Base-by-base conservation (phyloP, 2,113 vertebrate genomes). In the Lepus timidus region DNA sequence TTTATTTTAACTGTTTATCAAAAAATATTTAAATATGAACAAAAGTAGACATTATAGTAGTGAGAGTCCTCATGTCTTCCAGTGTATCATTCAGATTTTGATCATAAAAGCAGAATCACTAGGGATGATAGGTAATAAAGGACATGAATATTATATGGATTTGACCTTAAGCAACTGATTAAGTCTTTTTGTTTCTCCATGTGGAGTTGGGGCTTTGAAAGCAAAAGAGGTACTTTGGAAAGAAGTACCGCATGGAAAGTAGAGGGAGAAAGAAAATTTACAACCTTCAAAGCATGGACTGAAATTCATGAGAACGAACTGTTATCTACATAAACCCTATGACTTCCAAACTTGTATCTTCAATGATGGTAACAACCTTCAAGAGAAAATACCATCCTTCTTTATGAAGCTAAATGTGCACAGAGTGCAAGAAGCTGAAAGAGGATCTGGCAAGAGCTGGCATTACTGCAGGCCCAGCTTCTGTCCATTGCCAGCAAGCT, bases 281-380 rank as follows among this genome's bases (percentile, higher is more conserved):
- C 29, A 29, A 22, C 20, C 31, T 14, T 4, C 6, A 9, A 93
- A 6, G n/a, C 25, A 44, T 39, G 4, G 9, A 13, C 49, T 80
- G 16, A 39, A 61, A 52, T 68, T 44, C 14, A 51, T 19, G 16
- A 82, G 10, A 51, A 79, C 25, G 83, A 76, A 12, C 0, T 62
- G 11, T 25, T 68, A 44, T 9, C 36, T 65, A 6, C 6, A 16
- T 17, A 1, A 1, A 31, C 3, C 0, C 2, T 31, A 44, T 36
- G 23, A 39, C 33, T 19, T 64, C 39, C 33, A 44, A 61, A 44
- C 3, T 25, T 51, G 27, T 12, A 51, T 23, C 29, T 55, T 64
- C 44, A 89, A 58, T 14, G 10, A 64, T 11, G 23, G 39, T 44
- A 23, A 25, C 29, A 4, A 61, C 36, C 33, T 44, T 61, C 36